Evolutionary conservation across 2,113 vertebrate species (phyloP), one percentile per base, ranked within the genome.

Genomic region (Chitala chitala): DNA sequence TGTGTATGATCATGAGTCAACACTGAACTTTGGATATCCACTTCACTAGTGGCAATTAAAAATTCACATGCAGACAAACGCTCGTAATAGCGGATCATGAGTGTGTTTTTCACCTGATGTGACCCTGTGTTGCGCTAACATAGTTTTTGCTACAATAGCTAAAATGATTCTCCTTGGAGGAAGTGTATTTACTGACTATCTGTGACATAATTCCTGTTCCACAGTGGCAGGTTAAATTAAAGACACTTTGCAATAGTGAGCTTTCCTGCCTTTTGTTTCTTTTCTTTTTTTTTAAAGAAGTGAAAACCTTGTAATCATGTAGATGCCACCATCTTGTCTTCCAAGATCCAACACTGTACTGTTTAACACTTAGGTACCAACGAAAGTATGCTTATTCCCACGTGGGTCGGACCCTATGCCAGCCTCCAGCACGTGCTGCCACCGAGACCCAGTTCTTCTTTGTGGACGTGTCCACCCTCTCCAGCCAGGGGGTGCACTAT

Each of bases 361-460:
- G 4, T 29, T 17, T 33, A 59, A 15, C 3, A 5, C 0, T 36
- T 61, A 98, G 96, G 68, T 96, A 92, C 84, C 96, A 98, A 89
- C 89, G 96, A 66, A 97, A 99, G 71, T 99, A 98, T 75, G 90
- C 91, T 0, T 99, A 98, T 85, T 90, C 92, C 72, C 93, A 98
- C 76, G 93, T 98, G 74, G 92, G 92, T 58, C 92, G 96, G 24
- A 98, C 97, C 0, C 80, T 99, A 70, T 99, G 97, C 83, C 96
- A 98, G 79, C 96, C 97, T 0, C 94, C 90, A 0, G 91, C 92
- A 44, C 92, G 88, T 74, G 91, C 83, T 0, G 87, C 91, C 64
- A 88, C 89, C 0, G 95, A 98, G 88, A 93, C 89, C 4, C 94
- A 99, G 86, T 91, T 87, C 84, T 98, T 99, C 85, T 99, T 92